These are phyloP conservation scores for Drosophila nigrodunni DNA, from an alignment of 1,140 invertebrate species.

Conservation along the genomic window DNA sequence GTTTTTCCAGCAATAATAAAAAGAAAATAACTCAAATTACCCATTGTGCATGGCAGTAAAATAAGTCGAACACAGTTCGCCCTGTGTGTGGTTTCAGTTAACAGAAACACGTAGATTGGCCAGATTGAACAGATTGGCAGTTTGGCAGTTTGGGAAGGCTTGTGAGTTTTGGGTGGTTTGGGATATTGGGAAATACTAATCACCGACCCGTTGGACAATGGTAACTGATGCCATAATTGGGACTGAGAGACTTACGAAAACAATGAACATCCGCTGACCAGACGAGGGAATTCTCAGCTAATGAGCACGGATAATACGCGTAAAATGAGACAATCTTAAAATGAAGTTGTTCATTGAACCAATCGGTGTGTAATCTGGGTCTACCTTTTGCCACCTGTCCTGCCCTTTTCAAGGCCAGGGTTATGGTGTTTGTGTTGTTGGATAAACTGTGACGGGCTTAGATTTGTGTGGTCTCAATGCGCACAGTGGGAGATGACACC, in stretches of 20 bases:
- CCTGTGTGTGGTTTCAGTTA: constrained; percentile 35
- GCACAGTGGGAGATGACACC: constrained; percentile 43
- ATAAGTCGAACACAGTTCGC: constrained; percentile 1
- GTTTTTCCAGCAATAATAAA: constrained; percentile 7
- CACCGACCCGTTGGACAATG: constrained; percentile 29
- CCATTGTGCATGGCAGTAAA: constrained; percentile 16
- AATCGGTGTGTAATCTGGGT: constrained; percentile 11
- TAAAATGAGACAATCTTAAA: constrained; percentile 71
- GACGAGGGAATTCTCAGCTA: constrained; percentile 26
- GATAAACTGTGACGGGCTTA: constrained; percentile 12
- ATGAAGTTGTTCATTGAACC: constrained; percentile 59
- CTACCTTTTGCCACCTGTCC: constrained; percentile 52
- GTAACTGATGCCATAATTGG: constrained; percentile 48
- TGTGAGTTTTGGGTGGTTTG: constrained; percentile 3
- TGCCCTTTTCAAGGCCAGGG: constrained; percentile 18
- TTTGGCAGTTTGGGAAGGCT: constrained; percentile 3
- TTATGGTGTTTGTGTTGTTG: constrained; percentile 14
- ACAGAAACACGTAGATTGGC: constrained; percentile 14
- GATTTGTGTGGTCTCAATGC: constrained; percentile 46
- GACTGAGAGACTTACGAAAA: constrained; percentile 23
- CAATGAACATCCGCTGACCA: constrained; percentile 43
- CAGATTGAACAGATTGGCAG: constrained; percentile 2
- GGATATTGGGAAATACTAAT: constrained; percentile 29
- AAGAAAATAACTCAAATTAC: constrained; percentile 44
- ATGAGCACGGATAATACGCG: constrained; percentile 57